Conservation (phyloP, 1,140 invertebrate genomes). For the Drosophila paulistorum region DNA sequence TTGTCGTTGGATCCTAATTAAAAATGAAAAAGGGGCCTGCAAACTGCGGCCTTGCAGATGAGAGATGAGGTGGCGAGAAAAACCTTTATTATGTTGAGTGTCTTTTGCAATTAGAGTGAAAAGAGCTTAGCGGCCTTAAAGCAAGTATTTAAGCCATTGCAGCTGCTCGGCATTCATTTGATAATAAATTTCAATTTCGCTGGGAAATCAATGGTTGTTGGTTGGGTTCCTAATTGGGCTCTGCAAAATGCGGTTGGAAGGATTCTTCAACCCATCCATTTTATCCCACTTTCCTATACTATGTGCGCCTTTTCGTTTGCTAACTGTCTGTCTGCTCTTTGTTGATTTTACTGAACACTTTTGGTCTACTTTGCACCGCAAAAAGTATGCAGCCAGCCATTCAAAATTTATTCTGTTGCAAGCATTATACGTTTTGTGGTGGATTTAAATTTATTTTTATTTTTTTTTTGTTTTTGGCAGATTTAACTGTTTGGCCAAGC, state of each 20-base stretch:
- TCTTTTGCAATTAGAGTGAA: conserved; percentile 58
- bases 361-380: conserved; percentile 19
- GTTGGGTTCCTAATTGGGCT: conserved; percentile 53
- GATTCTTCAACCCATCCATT: conserved; percentile 16
- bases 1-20: conserved; percentile 3
- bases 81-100: conserved; percentile 43
- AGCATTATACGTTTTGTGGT: conserved; percentile 48
- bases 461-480: conserved; percentile 33
- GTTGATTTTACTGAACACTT: conserved; percentile 25
- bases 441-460: conserved; percentile 40
- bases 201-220: conserved; percentile 42
- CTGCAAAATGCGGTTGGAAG: conserved; percentile 17
- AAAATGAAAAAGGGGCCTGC: conserved; percentile 25
- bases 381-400: conserved; percentile 41
- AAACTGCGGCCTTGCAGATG: conserved; percentile 24
- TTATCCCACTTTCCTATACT: no score
- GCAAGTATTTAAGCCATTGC: conserved; percentile 50
- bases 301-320: not conserved
- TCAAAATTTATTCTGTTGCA: conserved; percentile 40
- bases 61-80: conserved; percentile 9
- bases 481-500: conserved; percentile 47
- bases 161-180: conserved; percentile 54
- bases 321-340: conserved; percentile 30
- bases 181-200: conserved; percentile 57
- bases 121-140: conserved; percentile 56